phyloP scores from a whole-genome alignment of 2,113 vertebrate genomes.

The Labrus mixtus region DNA sequence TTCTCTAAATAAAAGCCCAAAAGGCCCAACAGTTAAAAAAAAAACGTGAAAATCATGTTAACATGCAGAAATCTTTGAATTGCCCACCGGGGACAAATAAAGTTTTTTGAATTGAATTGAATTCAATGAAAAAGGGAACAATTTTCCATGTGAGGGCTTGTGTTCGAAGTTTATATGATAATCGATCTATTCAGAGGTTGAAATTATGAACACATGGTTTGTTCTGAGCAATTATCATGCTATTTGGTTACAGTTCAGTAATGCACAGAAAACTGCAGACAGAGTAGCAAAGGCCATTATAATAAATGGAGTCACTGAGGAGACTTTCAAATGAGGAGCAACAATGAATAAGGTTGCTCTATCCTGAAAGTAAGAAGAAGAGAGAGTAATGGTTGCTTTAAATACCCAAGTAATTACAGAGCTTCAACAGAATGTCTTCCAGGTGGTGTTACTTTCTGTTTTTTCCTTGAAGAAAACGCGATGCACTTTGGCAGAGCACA shows the following conservation, averaged over 20 bases:
- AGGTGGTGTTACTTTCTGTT: neutral
- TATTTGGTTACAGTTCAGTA: neutral
- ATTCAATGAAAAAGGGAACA: neutral
- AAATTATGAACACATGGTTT: neutral
- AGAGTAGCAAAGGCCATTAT: neutral
- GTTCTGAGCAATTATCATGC: neutral
- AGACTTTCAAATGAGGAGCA: neutral
- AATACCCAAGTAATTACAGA: no score
- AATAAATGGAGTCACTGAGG: neutral
- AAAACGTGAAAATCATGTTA: neutral
- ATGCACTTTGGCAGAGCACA: neutral
- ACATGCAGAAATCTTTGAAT: neutral
- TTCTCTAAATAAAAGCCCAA: no score
- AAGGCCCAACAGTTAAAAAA: no score
- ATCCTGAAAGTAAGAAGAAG: neutral
- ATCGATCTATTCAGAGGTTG: neutral
- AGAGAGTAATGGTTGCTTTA: neutral
- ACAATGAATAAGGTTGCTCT: neutral
- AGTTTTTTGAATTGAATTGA: no score
- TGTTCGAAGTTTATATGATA: neutral
- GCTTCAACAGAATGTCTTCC: neutral
- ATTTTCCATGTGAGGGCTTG: neutral
- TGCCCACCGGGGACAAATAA: no score
- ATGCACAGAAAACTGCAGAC: neutral
- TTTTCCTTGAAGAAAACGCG: conserved; percentile 2